These are phyloP conservation scores for Tryphoninae sp. DNA, from an alignment of 2,888 invertebrate genomes.

Conservation along the genomic window DNA sequence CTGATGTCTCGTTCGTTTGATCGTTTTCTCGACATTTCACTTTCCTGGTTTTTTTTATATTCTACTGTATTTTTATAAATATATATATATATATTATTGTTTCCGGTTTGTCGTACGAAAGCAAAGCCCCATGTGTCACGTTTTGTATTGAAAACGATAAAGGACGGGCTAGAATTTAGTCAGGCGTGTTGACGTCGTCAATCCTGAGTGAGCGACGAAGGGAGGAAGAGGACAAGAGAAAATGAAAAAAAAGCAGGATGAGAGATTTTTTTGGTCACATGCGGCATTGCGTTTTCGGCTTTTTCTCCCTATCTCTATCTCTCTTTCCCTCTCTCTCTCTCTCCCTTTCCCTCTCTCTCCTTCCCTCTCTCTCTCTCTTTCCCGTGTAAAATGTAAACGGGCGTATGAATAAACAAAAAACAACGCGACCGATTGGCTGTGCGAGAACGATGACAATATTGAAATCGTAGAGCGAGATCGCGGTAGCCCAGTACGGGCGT, in stretches of 20 bases:
- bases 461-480: not conserved
- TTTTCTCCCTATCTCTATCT: too few relatives aligned
- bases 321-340: too few relatives aligned
- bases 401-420: constrained; percentile 61
- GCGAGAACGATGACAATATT: not conserved
- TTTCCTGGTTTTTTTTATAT: too few relatives aligned
- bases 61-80: not conserved
- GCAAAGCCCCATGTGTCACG: not conserved
- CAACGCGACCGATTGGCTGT: constrained; percentile 26
- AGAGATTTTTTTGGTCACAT: not conserved
- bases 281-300: too few relatives aligned
- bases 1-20: constrained; percentile 17
- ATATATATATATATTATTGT: not conserved
- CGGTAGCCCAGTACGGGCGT: constrained; percentile 14
- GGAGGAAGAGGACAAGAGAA: constrained; percentile 13
- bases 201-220: not conserved
- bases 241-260: not conserved
- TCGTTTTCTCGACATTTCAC: not conserved
- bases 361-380: too few relatives aligned
- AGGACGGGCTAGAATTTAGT: not conserved
- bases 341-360: too few relatives aligned
- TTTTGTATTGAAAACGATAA: constrained; percentile 2
- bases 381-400: constrained; percentile 53
- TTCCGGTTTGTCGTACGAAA: not conserved
- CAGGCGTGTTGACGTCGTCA: not conserved